Evolutionary conservation across 1,140 invertebrate genomes (phyloP).

Genomic region (Caenorhabditis elegans): WBcel235 BX284602.5:8500001-8500500

Average conservation of each 20-base stretch:
- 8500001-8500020: background rate
- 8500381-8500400: background rate
- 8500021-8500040: background rate
- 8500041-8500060: background rate
- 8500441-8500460: background rate
- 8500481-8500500: no score
- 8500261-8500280: slow-evolving; percentile 1
- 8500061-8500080: background rate
- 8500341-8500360: background rate
- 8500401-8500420: no score
- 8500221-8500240: background rate
- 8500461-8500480: no score
- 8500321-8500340: background rate
- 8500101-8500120: background rate
- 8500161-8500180: background rate
- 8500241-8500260: background rate
- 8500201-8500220: slow-evolving; percentile 25
- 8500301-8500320: no score
- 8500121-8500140: background rate
- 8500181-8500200: background rate
- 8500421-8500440: no score
- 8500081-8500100: background rate
- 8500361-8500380: background rate
- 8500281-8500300: background rate
- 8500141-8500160: slow-evolving; percentile 20